A percentile compares a stretch with the other conserved stretches of the same genome.
Conservation (phyloP, 1,140 invertebrate genomes). For the Neodiprion fabricii region DNA sequence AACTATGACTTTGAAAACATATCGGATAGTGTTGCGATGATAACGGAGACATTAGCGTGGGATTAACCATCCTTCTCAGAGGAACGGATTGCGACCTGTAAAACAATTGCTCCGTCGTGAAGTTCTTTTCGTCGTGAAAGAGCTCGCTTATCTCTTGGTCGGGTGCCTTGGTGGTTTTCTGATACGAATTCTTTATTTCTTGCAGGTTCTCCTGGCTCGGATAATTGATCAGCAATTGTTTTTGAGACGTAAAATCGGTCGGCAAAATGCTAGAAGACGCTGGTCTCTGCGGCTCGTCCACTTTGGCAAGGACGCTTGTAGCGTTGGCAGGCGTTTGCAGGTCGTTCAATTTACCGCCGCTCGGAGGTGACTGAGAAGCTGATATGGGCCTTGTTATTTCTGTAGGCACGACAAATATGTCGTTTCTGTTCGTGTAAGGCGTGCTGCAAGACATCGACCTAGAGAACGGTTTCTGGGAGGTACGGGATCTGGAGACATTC, state of each 20-base stretch:
- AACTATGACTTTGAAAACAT: conserved; percentile 48
- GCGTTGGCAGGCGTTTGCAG: conserved; percentile 36
- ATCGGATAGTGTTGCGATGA: conserved; percentile 37
- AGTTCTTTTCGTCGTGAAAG: conserved; percentile 43
- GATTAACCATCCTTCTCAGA: conserved; percentile 68
- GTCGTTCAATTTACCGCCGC: conserved; percentile 42
- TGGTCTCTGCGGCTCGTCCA: conserved; percentile 30
- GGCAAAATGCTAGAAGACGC: conserved; percentile 36
- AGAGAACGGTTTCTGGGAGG: conserved; percentile 44
- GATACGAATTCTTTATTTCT: conserved; percentile 48
- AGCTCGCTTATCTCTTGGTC: conserved; percentile 56
- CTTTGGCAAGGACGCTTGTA: conserved; percentile 36
- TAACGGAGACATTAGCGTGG: conserved; percentile 49
- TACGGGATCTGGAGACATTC: conserved; percentile 41
- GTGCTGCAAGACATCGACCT: conserved; percentile 56
- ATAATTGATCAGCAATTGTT: conserved; percentile 58
- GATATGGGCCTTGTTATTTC: conserved; percentile 42
- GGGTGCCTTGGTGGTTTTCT: conserved; percentile 40
- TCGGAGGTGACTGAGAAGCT: conserved; percentile 29
- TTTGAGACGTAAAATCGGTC: conserved; percentile 49
- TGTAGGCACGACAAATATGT: conserved; percentile 55
- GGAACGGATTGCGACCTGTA: conserved; percentile 80
- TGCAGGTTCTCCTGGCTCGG: conserved; percentile 58
- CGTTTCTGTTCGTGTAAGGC: conserved; percentile 44
- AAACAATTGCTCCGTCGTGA: conserved; percentile 47